A percentile compares a stretch with the other conserved stretches of the same genome.
Conservation (phyloP, 2,797 vertebrate genomes). For the Synaphobranchus kaupii region DNA sequence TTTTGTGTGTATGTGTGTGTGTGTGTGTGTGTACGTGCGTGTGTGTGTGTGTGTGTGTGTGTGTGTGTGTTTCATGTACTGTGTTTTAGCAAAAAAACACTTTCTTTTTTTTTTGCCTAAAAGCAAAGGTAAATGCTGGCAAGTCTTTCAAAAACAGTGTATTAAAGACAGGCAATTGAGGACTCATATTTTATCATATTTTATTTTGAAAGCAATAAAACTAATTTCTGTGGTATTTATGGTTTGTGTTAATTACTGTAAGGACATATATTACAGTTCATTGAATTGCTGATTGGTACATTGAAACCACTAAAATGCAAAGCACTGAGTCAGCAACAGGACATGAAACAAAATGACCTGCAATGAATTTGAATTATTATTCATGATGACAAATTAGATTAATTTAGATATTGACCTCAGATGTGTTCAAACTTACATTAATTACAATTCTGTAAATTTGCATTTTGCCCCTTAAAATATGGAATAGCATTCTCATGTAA, state of each 20-base stretch:
- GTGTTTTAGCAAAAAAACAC: too few species aligned
- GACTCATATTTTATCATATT: not conserved
- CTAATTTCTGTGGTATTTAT: not conserved
- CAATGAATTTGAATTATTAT: not conserved
- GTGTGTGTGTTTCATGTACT: not conserved
- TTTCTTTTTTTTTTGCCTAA: not conserved
- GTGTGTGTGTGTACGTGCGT: not conserved
- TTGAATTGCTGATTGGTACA: too few species aligned
- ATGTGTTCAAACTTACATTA: not conserved
- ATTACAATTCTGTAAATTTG: not conserved
- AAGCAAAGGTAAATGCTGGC: not conserved
- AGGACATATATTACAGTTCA: too few species aligned
- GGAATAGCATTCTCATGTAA: not conserved
- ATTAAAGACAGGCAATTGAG: not conserved
- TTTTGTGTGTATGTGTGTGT: not conserved
- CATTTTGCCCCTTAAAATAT: not conserved
- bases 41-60: not conserved
- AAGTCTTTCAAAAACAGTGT: not conserved
- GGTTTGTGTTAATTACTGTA: too few species aligned
- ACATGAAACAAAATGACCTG: not conserved
- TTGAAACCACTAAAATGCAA: not conserved
- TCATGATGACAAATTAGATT: not conserved
- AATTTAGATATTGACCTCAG: not conserved
- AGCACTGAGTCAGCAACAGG: not conserved
- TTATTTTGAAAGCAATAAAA: not conserved